Conservation (phyloP, 2,113 vertebrate species). For the Jaculus jaculus region DNA sequence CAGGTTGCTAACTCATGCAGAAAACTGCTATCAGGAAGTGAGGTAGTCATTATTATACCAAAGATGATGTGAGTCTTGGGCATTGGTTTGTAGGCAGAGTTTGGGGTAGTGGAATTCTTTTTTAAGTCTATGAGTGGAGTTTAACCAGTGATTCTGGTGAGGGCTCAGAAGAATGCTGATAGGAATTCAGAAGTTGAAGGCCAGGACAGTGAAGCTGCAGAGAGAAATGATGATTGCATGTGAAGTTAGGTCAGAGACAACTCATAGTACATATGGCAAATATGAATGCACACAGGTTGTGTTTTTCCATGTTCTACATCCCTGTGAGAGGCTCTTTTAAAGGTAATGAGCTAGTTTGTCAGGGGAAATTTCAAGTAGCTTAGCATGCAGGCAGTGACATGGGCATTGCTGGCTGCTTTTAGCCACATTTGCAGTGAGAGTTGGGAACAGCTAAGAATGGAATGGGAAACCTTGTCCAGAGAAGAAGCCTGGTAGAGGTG, state of each 20-base stretch:
- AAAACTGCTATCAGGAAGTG: background rate
- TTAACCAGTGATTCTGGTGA: background rate
- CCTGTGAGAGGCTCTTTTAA: background rate
- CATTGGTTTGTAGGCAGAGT: background rate
- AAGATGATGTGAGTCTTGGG: background rate
- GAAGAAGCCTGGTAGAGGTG: background rate
- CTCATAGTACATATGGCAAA: background rate
- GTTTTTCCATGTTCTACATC: too few species aligned
- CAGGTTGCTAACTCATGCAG: background rate
- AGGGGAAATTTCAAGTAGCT: background rate
- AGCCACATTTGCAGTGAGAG: background rate
- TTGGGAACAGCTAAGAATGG: background rate
- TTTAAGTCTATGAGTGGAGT: background rate
- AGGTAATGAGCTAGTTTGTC: background rate
- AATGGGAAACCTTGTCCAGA: background rate
- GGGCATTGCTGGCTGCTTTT: background rate
- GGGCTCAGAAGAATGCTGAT: background rate
- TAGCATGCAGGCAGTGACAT: background rate
- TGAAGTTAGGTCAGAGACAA: background rate
- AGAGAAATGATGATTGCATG: background rate
- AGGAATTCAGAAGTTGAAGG: background rate
- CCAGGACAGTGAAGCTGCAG: background rate
- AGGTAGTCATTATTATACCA: too few species aligned
- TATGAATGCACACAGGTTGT: background rate
- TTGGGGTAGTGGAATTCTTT: background rate